Base-by-base conservation (phyloP, 1,140 invertebrate genomes). In the Drosophila tropicalis region DNA sequence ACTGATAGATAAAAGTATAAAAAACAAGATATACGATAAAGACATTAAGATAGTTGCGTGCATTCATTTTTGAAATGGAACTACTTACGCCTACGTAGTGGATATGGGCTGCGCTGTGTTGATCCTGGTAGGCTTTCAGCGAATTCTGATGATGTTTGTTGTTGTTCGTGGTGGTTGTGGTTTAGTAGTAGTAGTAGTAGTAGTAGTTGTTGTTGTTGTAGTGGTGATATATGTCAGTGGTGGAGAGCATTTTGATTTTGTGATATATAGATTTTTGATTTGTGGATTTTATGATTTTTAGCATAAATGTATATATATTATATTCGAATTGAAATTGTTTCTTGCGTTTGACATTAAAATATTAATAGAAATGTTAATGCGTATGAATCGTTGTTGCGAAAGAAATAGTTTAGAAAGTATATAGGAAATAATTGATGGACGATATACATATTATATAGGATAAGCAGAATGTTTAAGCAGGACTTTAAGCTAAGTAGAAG, bases 41-140 rank as follows among this genome's bases (percentile, higher is more conserved):
- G 36, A 47, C n/a, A 22, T 63, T 36, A 54, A 36, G 34, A 66
- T 67, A 65, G 40, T 68, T 72, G 77, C 73, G 73, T 83, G 84
- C 76, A 69, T 15, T 73, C 34, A 29, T 51, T 67, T 62, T 39
- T 39, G 58, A 55, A 67, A 87, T 86, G 83, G 83, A 84, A 89
- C 84, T 91, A 95, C 95, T 96, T 94, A 97, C 96, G 94, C 94
- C 96, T 94, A 92, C 96, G 93, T 71, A 95, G 94, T 87, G 95
- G 95, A 93, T 97, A 96, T 68, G 96, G 96, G 92, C 96, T 96
- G 85, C 96, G 95, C 93, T 96, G 95, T 92, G 95, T 96, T 77
- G 96, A 95, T 89, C 95, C 94, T 64, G 96, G 96, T 92, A 97
- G 93, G 92, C 96, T 96, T 93, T 97, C 96, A 74, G 96, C 96